These are phyloP conservation scores for Sebastes taczanowskii DNA, from an alignment of 2,797 vertebrate genomes.

Conservation along the genomic window DNA sequence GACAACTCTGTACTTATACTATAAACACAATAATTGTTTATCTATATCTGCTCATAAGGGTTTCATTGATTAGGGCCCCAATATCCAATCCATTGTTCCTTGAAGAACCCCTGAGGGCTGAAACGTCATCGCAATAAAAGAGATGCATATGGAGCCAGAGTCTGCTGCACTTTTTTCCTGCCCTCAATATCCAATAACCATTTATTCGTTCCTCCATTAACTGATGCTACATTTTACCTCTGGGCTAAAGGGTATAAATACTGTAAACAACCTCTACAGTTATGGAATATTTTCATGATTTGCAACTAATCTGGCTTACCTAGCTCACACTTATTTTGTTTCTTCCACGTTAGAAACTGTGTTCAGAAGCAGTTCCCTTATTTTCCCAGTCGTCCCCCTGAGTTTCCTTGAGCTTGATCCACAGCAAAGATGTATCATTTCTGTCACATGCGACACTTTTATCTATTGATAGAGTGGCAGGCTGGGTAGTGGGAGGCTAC, in stretches of 20 bases:
- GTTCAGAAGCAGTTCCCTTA: neutral
- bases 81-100: neutral
- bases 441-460: neutral
- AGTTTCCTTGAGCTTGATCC: neutral
- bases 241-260: neutral
- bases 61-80: neutral
- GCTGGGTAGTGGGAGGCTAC: neutral
- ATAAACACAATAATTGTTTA: neutral
- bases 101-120: neutral
- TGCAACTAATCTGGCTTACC: neutral
- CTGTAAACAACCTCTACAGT: neutral
- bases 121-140: neutral
- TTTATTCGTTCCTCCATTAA: neutral
- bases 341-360: neutral
- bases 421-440: neutral
- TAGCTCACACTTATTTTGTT: neutral
- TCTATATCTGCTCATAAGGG: neutral
- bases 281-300: neutral
- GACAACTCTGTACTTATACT: neutral
- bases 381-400: neutral
- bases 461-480: neutral
- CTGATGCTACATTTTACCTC: neutral
- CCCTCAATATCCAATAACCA: neutral
- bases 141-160: neutral
- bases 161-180: neutral